Percentiles rank a stretch among this genome's conserved stretches.
Conservation (phyloP, 2,888 invertebrate genomes). For the Eumerus sabulonum region DNA sequence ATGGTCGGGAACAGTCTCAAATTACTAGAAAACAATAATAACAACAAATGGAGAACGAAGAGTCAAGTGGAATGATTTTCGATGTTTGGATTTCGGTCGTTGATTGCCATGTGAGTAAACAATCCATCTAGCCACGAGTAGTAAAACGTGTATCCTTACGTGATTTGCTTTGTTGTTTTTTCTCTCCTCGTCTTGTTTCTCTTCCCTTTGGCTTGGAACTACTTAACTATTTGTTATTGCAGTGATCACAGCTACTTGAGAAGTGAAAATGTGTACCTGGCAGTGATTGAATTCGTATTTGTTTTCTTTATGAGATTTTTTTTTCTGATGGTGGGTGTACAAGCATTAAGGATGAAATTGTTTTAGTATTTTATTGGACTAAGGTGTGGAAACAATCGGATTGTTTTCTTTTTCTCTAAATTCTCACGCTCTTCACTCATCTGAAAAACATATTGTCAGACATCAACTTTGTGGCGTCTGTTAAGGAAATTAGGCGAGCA, state of each 20-base stretch:
- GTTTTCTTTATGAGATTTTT: constrained; percentile 36
- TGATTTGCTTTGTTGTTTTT: constrained; percentile 49
- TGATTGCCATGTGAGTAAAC: constrained; percentile 69
- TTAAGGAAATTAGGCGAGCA: too few species aligned
- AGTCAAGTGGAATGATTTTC: constrained; percentile 42
- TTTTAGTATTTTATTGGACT: constrained; percentile 31
- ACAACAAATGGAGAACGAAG: constrained; percentile 19
- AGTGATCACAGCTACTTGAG: constrained; percentile 64
- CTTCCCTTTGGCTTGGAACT: constrained; percentile 34
- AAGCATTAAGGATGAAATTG: constrained; percentile 12
- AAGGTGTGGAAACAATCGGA: constrained; percentile 32
- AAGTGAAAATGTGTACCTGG: constrained; percentile 36
- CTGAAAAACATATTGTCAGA: neutral
- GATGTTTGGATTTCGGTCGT: constrained; percentile 61
- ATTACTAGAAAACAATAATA: constrained; percentile 37
- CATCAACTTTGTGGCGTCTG: too few species aligned
- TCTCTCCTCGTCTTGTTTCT: neutral
- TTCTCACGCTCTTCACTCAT: constrained; percentile 47
- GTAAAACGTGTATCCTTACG: neutral
- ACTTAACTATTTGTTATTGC: constrained; percentile 64
- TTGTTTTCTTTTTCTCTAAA: neutral
- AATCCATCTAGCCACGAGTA: constrained; percentile 39
- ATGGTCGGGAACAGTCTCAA: constrained; percentile 38
- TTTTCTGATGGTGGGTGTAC: neutral
- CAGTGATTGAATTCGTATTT: constrained; percentile 20